phyloP scores from a whole-genome alignment of 1,140 invertebrate species.

The Aphidius ervi region DNA sequence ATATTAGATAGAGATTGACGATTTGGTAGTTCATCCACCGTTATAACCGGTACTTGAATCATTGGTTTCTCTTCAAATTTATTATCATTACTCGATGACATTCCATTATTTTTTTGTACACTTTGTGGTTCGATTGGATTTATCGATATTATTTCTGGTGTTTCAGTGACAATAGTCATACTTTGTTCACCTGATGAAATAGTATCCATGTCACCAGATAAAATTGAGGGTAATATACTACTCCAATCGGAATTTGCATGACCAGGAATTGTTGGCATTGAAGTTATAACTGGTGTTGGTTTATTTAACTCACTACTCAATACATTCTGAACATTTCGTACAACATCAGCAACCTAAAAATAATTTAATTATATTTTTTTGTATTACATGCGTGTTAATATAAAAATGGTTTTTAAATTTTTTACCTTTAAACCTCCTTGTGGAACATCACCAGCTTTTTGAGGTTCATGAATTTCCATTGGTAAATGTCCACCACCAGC shows the following conservation, averaged over 20 bases:
- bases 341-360: conserved; percentile 67
- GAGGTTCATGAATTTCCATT: conserved; percentile 41
- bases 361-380: conserved; percentile 5
- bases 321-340: conserved; percentile 76
- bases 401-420: no score
- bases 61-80: conserved; percentile 41
- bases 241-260: conserved; percentile 63
- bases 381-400: no score
- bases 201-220: conserved; percentile 57
- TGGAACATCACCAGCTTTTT: conserved; percentile 36
- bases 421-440: conserved; percentile 35
- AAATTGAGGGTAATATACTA: conserved; percentile 71
- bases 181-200: neutral
- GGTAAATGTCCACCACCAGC: conserved; percentile 59
- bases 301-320: conserved; percentile 72
- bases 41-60: conserved; percentile 47
- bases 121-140: conserved; percentile 3
- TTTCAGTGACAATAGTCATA: neutral
- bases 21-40: conserved; percentile 34
- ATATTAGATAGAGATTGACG: neutral
- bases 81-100: neutral
- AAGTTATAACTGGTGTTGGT: conserved; percentile 52
- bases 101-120: conserved; percentile 8
- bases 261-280: conserved; percentile 63
- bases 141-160: conserved; percentile 15